Evolutionary conservation across 1,140 invertebrate species (phyloP).

Genomic region (Theocolax elegans): DNA sequence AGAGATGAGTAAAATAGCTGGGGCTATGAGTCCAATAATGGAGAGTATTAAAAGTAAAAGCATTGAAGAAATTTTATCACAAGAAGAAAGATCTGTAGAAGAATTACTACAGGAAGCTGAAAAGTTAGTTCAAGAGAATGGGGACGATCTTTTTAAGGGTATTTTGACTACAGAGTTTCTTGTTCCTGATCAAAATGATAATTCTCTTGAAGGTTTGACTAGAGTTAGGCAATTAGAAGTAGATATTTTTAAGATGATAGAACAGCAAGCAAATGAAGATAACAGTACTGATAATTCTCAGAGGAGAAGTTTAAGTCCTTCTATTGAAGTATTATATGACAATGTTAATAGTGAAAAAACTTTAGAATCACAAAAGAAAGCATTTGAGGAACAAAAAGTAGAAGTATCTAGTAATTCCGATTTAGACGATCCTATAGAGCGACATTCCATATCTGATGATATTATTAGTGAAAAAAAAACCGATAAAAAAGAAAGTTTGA

Average conservation of each 20-base stretch:
- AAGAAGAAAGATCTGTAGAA: constrained; percentile 62
- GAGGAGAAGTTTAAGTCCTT: constrained; percentile 46
- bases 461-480: constrained; percentile 45
- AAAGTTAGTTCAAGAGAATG: constrained; percentile 60
- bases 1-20: constrained; percentile 64
- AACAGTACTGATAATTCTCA: constrained; percentile 55
- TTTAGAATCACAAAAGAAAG: constrained; percentile 56
- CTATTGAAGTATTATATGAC: constrained; percentile 54
- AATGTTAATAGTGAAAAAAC: constrained; percentile 48
- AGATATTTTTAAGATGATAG: constrained; percentile 62
- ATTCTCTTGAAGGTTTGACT: constrained; percentile 36
- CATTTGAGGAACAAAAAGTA: constrained; percentile 60
- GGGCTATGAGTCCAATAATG: constrained; percentile 53
- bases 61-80: constrained; percentile 51
- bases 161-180: constrained; percentile 53
- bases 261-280: constrained; percentile 60
- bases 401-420: constrained; percentile 62
- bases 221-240: constrained; percentile 58
- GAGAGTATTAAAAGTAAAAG: constrained; percentile 51
- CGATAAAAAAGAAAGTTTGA: constrained; percentile 57
- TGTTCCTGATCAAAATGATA: constrained; percentile 49
- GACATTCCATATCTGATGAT: constrained; percentile 60
- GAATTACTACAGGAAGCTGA: constrained; percentile 63
- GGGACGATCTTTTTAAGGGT: constrained; percentile 56
- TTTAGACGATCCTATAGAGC: constrained; percentile 64